phyloP scores from a whole-genome alignment of 2,888 invertebrate species.

The Malthinus seriepunctatus region DNA sequence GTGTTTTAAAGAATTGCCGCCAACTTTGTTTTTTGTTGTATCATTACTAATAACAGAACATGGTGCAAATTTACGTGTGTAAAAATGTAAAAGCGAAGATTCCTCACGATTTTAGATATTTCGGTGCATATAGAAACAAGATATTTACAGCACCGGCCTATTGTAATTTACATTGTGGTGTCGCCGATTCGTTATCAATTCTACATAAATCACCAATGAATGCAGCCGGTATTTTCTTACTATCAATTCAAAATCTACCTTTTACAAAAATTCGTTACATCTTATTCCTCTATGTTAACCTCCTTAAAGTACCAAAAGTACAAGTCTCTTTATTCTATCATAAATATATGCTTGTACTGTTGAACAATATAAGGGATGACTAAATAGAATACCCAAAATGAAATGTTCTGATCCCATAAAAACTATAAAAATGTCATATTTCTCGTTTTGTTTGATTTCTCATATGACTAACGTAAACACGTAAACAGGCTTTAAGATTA shows the following conservation, averaged over 20 bases:
- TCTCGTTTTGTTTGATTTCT: too few relatives aligned
- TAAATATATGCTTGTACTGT: too few relatives aligned
- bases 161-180: slow-evolving; percentile 56
- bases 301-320: slow-evolving; percentile 11
- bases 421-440: too few relatives aligned
- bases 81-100: slow-evolving; percentile 32
- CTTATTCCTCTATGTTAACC: slow-evolving; percentile 39
- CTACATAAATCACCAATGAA: slow-evolving; percentile 51
- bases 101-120: slow-evolving; percentile 27
- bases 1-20: slow-evolving; percentile 11
- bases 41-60: slow-evolving; percentile 43
- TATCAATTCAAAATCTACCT: slow-evolving; percentile 43
- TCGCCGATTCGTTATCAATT: slow-evolving; percentile 54
- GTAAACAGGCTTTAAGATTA: too few relatives aligned
- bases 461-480: too few relatives aligned
- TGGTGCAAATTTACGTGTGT: slow-evolving; percentile 41
- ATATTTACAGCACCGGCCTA: slow-evolving; percentile 52
- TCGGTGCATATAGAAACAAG: slow-evolving; percentile 37
- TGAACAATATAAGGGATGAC: too few relatives aligned
- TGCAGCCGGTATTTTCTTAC: slow-evolving; percentile 42
- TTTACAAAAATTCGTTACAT: slow-evolving; percentile 48
- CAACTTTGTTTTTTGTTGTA: slow-evolving; percentile 40
- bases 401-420: too few relatives aligned
- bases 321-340: too few relatives aligned
- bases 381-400: too few relatives aligned